These are phyloP conservation scores for cat (Felis catus) DNA, from an alignment of 2,113 vertebrate species.

Conservation along the genomic window DNA sequence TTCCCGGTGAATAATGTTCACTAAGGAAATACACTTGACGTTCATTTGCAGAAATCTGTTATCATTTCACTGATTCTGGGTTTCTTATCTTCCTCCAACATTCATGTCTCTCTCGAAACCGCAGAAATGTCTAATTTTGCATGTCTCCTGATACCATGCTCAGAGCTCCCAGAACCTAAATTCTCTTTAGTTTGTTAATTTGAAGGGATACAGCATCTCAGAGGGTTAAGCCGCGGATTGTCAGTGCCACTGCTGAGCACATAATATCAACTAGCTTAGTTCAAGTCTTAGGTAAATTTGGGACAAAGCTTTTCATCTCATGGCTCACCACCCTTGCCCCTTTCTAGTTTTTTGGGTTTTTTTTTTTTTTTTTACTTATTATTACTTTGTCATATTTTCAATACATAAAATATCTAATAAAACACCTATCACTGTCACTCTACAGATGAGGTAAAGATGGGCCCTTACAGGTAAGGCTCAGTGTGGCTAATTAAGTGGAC, in stretches of 20 bases:
- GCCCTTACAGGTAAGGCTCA: not conserved
- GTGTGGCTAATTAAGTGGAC: not conserved
- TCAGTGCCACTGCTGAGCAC: not conserved
- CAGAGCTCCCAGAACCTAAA: not conserved
- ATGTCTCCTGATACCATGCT: not conserved
- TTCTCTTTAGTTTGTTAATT: conserved; percentile 3
- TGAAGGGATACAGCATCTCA: not conserved
- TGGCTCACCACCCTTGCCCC: not conserved
- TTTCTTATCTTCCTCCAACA: not conserved
- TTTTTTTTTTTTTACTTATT: not conserved
- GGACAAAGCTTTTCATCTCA: not conserved
- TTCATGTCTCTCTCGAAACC: not conserved
- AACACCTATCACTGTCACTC: not conserved
- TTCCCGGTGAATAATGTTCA: not conserved
- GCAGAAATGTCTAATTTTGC: not conserved
- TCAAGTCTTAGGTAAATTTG: not conserved
- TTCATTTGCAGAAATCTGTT: not conserved
- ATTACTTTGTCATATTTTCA: not conserved
- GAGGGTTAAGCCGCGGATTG: not conserved
- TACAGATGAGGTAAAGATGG: not conserved
- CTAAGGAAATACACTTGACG: not conserved
- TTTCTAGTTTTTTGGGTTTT: not conserved
- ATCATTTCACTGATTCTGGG: not conserved
- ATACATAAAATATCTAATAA: not conserved
- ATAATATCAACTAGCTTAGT: not conserved